Percentiles rank a stretch among this genome's conserved stretches.
Conservation (phyloP, 2,113 vertebrate species). For the Ondatra zibethicus region DNA sequence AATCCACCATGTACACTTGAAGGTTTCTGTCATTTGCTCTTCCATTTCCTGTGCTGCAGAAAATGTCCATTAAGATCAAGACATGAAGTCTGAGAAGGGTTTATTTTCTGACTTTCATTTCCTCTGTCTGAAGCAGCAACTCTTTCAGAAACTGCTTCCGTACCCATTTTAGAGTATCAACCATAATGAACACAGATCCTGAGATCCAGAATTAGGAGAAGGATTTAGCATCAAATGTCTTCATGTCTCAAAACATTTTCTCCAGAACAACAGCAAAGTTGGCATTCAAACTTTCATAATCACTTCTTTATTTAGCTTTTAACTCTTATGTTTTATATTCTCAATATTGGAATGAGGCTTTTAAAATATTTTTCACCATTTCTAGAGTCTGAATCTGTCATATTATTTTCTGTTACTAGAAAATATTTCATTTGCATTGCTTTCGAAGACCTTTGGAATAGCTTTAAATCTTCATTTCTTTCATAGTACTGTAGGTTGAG, state of each 20-base stretch:
- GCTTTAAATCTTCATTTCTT: not conserved
- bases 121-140: rapidly evolving
- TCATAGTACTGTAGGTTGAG: not conserved
- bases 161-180: not conserved
- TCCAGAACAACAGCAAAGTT: not conserved
- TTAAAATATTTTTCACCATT: not conserved
- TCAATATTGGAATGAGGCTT: not conserved
- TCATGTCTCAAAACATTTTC: not conserved
- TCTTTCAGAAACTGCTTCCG: not conserved
- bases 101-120: not conserved
- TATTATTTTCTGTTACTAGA: not conserved
- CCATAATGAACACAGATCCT: not conserved
- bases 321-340: not conserved
- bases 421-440: not conserved
- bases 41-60: not conserved
- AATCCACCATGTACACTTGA: too few relatives aligned
- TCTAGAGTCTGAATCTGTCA: not conserved
- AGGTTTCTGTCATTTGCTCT: too few relatives aligned
- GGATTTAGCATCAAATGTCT: not conserved
- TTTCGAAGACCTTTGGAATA: not conserved
- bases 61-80: not conserved
- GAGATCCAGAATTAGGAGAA: not conserved
- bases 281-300: not conserved
- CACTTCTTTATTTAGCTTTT: not conserved
- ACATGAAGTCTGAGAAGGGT: not conserved